These are phyloP conservation scores for Heteromormyrus szaboi DNA, from an alignment of 2,797 vertebrate species.

Conservation along the genomic window DNA sequence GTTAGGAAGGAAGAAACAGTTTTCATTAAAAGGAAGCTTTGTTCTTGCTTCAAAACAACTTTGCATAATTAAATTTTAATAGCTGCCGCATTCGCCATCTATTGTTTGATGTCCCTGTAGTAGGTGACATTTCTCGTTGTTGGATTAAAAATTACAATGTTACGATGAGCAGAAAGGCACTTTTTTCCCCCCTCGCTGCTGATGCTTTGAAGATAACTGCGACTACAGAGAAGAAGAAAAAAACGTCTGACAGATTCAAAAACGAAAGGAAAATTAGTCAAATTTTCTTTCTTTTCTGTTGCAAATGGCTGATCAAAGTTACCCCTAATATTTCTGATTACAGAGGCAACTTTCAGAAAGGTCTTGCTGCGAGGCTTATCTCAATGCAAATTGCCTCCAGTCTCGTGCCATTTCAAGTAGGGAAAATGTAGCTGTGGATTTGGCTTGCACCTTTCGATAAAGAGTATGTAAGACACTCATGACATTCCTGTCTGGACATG, in stretches of 20 bases:
- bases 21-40: slow-evolving; percentile 32
- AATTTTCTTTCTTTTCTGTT: neutral
- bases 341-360: slow-evolving; percentile 5
- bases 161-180: neutral
- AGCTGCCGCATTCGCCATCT: neutral
- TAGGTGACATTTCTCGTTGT: slow-evolving; percentile 39
- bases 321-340: neutral
- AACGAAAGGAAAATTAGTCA: neutral
- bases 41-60: slow-evolving; percentile 31
- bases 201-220: slow-evolving; percentile 1
- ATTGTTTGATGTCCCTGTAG: slow-evolving; percentile 13
- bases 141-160: neutral
- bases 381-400: neutral
- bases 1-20: slow-evolving; percentile 41
- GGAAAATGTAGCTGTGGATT: slow-evolving; percentile 11
- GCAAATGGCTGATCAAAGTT: neutral
- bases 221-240: neutral
- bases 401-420: neutral
- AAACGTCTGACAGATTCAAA: neutral
- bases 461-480: slow-evolving; percentile 40
- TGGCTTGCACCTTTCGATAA: slow-evolving; percentile 48
- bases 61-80: slow-evolving; percentile 20
- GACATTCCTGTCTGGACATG: slow-evolving; percentile 19
- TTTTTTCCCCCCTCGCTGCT: neutral
- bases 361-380: slow-evolving; percentile 13